Percentiles rank a stretch among this genome's conserved stretches.
Conservation (phyloP, 37 sponge, comb jelly and placozoan species). For the Aplysina aerophoba region DNA sequence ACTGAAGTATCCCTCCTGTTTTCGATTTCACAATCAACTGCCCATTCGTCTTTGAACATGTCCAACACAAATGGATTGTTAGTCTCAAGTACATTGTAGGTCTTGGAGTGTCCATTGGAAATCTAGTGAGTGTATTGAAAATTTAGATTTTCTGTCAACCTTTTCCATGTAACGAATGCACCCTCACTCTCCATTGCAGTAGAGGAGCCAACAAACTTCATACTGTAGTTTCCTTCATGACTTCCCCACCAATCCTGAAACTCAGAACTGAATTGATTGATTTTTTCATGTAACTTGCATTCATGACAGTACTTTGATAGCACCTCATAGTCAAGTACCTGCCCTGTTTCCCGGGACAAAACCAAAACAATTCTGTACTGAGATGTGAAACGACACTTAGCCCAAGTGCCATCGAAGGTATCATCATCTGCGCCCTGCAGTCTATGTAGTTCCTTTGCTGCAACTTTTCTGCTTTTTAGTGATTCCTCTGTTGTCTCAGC, state of each 20-base stretch:
- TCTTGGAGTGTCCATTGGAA: conserved; percentile 35
- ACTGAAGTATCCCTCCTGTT: conserved; percentile 18
- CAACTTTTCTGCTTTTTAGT: not conserved
- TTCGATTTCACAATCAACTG: conserved; percentile 27
- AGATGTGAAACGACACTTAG: conserved; percentile 32
- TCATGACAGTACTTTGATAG: conserved; percentile 1
- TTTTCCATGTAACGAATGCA: not conserved
- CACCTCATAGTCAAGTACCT: conserved; percentile 34
- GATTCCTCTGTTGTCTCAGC: not conserved
- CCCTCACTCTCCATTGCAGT: conserved; percentile 34
- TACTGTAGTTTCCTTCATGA: not conserved
- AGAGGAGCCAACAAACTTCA: not conserved
- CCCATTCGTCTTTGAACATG: conserved; percentile 51
- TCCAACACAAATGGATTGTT: conserved; percentile 22
- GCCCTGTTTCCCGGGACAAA: conserved; percentile 23
- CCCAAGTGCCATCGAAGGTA: conserved; percentile 48
- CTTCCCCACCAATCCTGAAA: conserved; percentile 17
- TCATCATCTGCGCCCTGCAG: not conserved
- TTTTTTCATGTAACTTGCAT: not conserved
- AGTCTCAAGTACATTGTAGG: not conserved
- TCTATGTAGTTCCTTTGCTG: conserved; percentile 20
- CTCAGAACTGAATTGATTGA: not conserved
- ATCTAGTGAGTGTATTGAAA: conserved; percentile 7
- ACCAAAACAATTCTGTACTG: conserved; percentile 25
- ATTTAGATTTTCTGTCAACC: not conserved